Conservation (phyloP, 2,113 vertebrate genomes). For the Bubo scandiacus region DNA sequence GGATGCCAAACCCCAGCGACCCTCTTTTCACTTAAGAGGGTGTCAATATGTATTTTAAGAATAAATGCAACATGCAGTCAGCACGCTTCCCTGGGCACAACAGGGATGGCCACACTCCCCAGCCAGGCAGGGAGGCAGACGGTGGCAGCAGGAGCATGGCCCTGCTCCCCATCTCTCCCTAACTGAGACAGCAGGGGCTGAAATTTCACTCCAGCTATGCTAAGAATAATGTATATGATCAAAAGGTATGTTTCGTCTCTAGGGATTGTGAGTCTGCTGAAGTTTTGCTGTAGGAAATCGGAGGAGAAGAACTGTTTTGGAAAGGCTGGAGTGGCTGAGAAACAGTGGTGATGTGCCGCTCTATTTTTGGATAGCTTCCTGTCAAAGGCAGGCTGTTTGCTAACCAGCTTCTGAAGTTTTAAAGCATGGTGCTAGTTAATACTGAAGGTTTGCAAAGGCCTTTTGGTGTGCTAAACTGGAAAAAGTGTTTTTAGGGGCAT, state of each 20-base stretch:
- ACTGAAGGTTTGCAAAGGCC: background rate
- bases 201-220: background rate
- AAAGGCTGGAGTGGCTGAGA: background rate
- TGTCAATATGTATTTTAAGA: background rate
- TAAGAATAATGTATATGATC: background rate
- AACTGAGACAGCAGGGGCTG: background rate
- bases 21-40: background rate
- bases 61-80: background rate
- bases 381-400: background rate
- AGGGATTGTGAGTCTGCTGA: background rate
- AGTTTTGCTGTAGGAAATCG: background rate
- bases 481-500: background rate
- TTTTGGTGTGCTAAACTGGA: background rate
- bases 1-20: background rate
- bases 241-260: background rate
- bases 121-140: background rate
- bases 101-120: accelerated
- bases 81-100: background rate
- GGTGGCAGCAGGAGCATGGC: accelerated
- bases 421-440: background rate
- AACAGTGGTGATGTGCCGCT: accelerated
- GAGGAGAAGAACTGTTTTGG: background rate
- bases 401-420: background rate
- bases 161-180: accelerated
- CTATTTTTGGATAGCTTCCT: background rate